A percentile compares a stretch with the other conserved stretches of the same genome.
Evolutionary conservation across 1,140 invertebrate species (phyloP).

Genomic region (Thalassaphorura encarpata): DNA sequence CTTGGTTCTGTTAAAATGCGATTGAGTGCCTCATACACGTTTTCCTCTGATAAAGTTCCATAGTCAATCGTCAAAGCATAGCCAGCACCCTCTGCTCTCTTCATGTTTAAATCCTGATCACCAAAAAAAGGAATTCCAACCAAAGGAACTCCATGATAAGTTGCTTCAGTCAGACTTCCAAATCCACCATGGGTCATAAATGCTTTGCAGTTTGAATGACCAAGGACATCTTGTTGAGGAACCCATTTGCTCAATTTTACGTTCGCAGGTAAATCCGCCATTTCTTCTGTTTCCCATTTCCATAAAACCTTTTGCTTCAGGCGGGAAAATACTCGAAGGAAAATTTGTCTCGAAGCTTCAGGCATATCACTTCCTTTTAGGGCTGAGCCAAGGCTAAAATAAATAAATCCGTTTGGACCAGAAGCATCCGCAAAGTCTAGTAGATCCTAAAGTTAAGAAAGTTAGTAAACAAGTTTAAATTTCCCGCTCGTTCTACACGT

Average conservation of each 20-base stretch:
- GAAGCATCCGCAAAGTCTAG: slow-evolving; percentile 26
- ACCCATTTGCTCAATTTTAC: slow-evolving; percentile 54
- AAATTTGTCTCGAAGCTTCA: not conserved
- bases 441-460: slow-evolving; percentile 16
- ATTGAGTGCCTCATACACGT: slow-evolving; percentile 29
- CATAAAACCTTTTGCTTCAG: slow-evolving; percentile 54
- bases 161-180: slow-evolving; percentile 36
- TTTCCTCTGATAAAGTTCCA: slow-evolving; percentile 21
- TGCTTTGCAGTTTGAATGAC: slow-evolving; percentile 8
- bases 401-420: slow-evolving; percentile 50
- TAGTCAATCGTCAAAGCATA: slow-evolving; percentile 32
- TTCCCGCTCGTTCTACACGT: not conserved
- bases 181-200: slow-evolving; percentile 41
- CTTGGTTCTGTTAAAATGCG: slow-evolving; percentile 7
- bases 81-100: slow-evolving; percentile 24
- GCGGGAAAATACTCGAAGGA: slow-evolving; percentile 8
- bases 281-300: slow-evolving; percentile 51
- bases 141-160: slow-evolving; percentile 37
- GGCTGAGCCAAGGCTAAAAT: slow-evolving; percentile 54
- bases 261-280: slow-evolving; percentile 42
- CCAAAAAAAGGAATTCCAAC: slow-evolving; percentile 31
- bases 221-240: slow-evolving; percentile 47
- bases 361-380: slow-evolving; percentile 11
- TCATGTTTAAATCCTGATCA: slow-evolving; percentile 33
- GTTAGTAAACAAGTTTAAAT: not conserved